phyloP scores from a whole-genome alignment of 2,888 invertebrate species.

The Anarsia innoxiella region DNA sequence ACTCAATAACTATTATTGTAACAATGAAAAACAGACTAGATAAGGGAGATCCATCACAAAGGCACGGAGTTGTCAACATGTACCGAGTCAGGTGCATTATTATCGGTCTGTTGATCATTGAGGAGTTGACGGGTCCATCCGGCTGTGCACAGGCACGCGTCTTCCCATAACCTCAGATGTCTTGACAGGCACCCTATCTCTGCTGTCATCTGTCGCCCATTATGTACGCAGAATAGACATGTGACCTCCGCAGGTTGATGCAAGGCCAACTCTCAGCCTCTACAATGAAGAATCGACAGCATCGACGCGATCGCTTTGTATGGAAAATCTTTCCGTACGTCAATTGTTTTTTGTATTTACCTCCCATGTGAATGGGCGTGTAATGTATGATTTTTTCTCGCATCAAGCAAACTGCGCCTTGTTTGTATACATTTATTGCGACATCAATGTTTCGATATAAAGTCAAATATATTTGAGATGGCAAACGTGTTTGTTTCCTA shows the following conservation, averaged over 20 bases:
- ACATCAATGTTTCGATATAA: too few species aligned
- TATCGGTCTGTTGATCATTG: conserved; percentile 7
- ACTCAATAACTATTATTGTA: too few species aligned
- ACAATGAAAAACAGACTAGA: too few species aligned
- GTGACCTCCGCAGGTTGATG: conserved; percentile 44
- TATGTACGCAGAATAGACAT: conserved; percentile 49
- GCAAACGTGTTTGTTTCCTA: conserved; percentile 21
- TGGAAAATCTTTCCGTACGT: conserved; percentile 30
- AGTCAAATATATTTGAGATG: not conserved
- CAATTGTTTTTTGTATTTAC: conserved; percentile 34
- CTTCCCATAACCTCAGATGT: conserved; percentile 15
- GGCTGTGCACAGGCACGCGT: conserved; percentile 10
- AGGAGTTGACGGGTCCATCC: conserved; percentile 1
- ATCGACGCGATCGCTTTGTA: conserved; percentile 15
- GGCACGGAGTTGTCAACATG: not conserved
- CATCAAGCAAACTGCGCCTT: not conserved
- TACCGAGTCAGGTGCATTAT: conserved; percentile 5
- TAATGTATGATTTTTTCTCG: conserved; percentile 9
- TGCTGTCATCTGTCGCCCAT: conserved; percentile 61
- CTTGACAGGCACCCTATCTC: conserved; percentile 36
- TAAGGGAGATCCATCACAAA: not conserved
- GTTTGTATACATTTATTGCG: not conserved
- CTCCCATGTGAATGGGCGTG: conserved; percentile 9
- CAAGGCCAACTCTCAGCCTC: conserved; percentile 38
- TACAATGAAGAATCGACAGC: conserved; percentile 28